phyloP scores from a whole-genome alignment of 2,888 invertebrate species.

The Meteorus cinctellus region DNA sequence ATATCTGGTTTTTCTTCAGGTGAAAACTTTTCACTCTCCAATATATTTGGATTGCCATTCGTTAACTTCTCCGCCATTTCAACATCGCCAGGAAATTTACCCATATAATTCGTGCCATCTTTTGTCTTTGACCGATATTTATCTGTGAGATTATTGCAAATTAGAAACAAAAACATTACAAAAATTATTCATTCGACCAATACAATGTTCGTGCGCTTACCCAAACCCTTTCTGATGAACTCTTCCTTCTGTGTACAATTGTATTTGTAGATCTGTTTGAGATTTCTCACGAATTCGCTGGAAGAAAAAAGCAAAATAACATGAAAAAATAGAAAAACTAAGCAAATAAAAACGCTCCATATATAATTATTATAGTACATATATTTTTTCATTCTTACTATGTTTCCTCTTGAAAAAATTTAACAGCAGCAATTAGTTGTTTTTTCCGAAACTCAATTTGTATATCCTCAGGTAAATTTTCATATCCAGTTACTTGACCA shows the following conservation, averaged over 20 bases:
- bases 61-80: constrained; percentile 83
- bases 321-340: constrained; percentile 14
- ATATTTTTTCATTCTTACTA: constrained; percentile 79
- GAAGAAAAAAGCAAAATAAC: constrained; percentile 68
- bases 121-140: constrained; percentile 79
- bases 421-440: constrained; percentile 86
- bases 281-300: constrained; percentile 86
- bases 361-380: background rate
- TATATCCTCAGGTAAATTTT: constrained; percentile 81
- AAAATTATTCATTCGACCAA: background rate
- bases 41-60: constrained; percentile 82
- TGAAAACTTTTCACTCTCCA: constrained; percentile 77
- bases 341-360: constrained; percentile 1
- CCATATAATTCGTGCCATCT: constrained; percentile 77
- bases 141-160: constrained; percentile 72
- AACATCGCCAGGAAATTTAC: constrained; percentile 87
- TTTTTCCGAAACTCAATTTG: constrained; percentile 78
- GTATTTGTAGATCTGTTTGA: constrained; percentile 83
- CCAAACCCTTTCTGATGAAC: constrained; percentile 87
- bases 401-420: constrained; percentile 88
- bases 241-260: constrained; percentile 86
- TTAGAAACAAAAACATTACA: background rate
- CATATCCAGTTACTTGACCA: constrained; percentile 81
- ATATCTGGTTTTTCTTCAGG: constrained; percentile 76
- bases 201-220: constrained; percentile 75